A percentile compares a stretch with the other conserved stretches of the same genome.
phyloP scores from a whole-genome alignment of 1,140 invertebrate genomes.

The Rhopalosiphum padi region DNA sequence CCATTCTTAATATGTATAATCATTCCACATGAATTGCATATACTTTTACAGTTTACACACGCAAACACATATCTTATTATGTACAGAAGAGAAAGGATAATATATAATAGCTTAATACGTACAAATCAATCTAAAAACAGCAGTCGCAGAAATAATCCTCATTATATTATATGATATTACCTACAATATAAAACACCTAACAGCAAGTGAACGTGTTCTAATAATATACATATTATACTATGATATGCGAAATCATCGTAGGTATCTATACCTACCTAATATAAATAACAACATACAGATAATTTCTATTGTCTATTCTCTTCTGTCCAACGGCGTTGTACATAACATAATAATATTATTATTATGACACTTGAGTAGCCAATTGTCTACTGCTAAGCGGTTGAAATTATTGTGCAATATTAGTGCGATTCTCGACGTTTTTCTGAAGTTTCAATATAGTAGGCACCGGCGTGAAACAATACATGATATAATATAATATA shows the following conservation, averaged over 20 bases:
- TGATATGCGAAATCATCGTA: constrained; percentile 31
- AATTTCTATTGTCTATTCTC: not conserved
- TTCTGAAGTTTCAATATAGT: not conserved
- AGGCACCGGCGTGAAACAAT: not conserved
- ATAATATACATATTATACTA: not conserved
- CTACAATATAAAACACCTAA: not conserved
- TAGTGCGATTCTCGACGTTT: not conserved
- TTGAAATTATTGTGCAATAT: not conserved
- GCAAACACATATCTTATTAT: not conserved
- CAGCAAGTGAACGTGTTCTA: not conserved
- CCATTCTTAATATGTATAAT: not conserved
- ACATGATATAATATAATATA: not conserved
- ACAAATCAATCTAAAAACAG: not conserved
- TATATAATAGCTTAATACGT: not conserved
- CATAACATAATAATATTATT: not conserved
- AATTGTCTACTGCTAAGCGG: not conserved
- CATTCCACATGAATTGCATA: not conserved
- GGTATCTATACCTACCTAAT: not conserved
- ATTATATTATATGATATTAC: not conserved
- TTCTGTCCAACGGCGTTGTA: not conserved
- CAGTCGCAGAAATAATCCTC: not conserved
- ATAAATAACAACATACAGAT: constrained; percentile 20
- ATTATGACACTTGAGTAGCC: not conserved
- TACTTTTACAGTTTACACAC: not conserved
- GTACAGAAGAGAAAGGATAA: not conserved